Conservation (phyloP, 2,797 vertebrate species). For the Atherinosoma microstoma region DNA sequence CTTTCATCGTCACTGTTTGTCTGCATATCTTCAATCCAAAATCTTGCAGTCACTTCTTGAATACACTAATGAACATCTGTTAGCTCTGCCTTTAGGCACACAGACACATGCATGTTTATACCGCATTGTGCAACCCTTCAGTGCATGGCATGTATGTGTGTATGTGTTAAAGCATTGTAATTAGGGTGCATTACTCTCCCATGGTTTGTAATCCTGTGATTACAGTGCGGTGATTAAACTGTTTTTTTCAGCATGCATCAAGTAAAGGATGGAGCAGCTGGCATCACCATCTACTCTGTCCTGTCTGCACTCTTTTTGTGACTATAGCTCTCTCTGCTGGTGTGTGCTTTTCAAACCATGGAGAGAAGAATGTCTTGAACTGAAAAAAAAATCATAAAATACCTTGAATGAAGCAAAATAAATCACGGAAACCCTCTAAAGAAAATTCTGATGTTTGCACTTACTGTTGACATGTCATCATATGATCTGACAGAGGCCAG, state of each 20-base stretch:
- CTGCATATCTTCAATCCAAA: conserved; percentile 5
- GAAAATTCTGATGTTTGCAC: conserved; percentile 52
- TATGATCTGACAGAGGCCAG: conserved; percentile 86
- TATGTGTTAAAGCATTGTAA: conserved; percentile 57
- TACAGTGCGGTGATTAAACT: conserved; percentile 75
- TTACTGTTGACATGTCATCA: conserved; percentile 89
- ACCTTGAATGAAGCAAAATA: not conserved
- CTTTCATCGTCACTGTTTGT: conserved; percentile 9
- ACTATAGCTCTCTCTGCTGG: conserved; percentile 71
- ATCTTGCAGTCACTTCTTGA: conserved; percentile 27
- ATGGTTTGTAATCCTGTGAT: conserved; percentile 74
- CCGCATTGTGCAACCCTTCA: conserved; percentile 19
- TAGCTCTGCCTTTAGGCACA: conserved; percentile 39
- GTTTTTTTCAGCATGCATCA: conserved; percentile 62
- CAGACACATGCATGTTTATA: conserved; percentile 28
- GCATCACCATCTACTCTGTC: conserved; percentile 28
- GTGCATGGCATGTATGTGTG: conserved; percentile 19
- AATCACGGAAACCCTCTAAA: not conserved
- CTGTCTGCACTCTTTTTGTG: conserved; percentile 10
- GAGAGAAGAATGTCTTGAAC: too few species aligned
- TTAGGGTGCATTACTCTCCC: conserved; percentile 68
- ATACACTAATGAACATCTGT: conserved; percentile 62
- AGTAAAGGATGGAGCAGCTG: conserved; percentile 57
- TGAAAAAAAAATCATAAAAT: not conserved
- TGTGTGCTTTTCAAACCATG: not conserved